Conservation (phyloP, 2,888 invertebrate species). For the Drosophila prostipennis region DNA sequence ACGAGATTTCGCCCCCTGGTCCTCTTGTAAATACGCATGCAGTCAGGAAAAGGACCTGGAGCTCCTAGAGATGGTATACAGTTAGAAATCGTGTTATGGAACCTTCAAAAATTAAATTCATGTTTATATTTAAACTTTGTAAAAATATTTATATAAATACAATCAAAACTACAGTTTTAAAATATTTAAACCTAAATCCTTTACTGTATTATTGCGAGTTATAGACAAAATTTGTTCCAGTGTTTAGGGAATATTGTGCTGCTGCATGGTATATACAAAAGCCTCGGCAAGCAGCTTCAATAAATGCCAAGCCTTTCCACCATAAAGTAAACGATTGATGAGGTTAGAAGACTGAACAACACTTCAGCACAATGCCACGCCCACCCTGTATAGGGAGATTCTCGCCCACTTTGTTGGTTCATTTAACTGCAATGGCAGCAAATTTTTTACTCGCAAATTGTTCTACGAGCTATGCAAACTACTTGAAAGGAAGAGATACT, state of each 20-base stretch:
- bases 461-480: conserved; percentile 36
- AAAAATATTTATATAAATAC: no score
- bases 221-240: not conserved
- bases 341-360: conserved; percentile 63
- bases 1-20: conserved; percentile 31
- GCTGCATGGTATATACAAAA: conserved; percentile 26
- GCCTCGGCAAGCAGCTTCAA: conserved; percentile 37
- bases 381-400: conserved; percentile 5
- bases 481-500: conserved; percentile 35
- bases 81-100: not conserved
- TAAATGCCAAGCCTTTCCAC: conserved; percentile 51
- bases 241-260: not conserved
- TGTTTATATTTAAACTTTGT: no score
- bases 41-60: conserved; percentile 3
- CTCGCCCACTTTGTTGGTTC: conserved; percentile 47
- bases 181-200: no score
- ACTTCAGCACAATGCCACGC: conserved; percentile 51
- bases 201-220: no score
- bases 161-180: no score
- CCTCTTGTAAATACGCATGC: conserved; percentile 29
- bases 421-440: conserved; percentile 51
- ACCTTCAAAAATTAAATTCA: not conserved
- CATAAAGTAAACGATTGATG: conserved; percentile 74
- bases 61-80: not conserved
- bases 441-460: conserved; percentile 46